Evolutionary conservation across 2,797 vertebrate species (phyloP).

Genomic region (Siniperca obscura): DNA sequence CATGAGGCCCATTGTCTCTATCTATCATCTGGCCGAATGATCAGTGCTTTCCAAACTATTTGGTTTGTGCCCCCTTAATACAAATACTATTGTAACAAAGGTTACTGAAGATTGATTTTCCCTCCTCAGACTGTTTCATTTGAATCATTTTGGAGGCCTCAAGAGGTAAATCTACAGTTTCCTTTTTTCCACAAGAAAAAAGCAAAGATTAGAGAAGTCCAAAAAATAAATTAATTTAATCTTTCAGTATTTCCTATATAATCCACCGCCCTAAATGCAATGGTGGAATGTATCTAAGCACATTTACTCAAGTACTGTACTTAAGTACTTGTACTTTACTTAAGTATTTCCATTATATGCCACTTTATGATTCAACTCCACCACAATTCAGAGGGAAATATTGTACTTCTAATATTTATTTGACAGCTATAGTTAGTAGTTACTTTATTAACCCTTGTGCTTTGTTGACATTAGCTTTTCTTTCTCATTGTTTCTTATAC

Average conservation of each 20-base stretch:
- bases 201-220: not conserved
- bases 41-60: not conserved
- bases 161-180: too few relatives aligned
- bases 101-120: not conserved
- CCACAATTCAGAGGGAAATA: not conserved
- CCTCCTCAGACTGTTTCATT: not conserved
- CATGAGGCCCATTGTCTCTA: not conserved
- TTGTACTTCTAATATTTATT: too few relatives aligned
- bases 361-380: not conserved
- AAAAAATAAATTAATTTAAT: not conserved
- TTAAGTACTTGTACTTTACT: too few relatives aligned
- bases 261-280: too few relatives aligned
- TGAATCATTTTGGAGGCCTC: not conserved
- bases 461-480: too few relatives aligned
- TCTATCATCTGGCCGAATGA: not conserved
- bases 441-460: too few relatives aligned
- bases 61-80: not conserved
- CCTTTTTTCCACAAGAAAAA: not conserved
- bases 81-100: not conserved
- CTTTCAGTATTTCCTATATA: too few relatives aligned
- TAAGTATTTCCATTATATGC: too few relatives aligned
- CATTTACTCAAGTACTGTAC: too few relatives aligned
- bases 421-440: too few relatives aligned
- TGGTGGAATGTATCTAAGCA: too few relatives aligned
- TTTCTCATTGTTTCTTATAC: too few relatives aligned